These are phyloP conservation scores for Progne subis DNA, from an alignment of 2,113 vertebrate species.

Conservation along the genomic window DNA sequence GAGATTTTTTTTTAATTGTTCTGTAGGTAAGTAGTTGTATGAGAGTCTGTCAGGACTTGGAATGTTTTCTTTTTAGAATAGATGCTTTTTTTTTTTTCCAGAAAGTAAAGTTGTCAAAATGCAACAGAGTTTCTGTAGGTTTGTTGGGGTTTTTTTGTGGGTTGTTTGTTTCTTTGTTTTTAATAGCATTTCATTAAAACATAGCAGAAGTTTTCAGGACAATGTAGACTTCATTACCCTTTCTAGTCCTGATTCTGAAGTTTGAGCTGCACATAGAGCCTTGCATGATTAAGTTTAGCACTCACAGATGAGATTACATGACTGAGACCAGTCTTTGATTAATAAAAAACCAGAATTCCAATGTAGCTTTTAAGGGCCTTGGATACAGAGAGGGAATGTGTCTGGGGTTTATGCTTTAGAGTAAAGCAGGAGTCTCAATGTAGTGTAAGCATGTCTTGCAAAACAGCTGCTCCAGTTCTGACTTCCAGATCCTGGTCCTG, in stretches of 20 bases:
- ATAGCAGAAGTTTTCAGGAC: neutral
- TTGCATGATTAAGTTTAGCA: neutral
- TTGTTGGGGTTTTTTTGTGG: neutral
- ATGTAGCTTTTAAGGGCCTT: rapidly evolving
- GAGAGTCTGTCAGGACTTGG: neutral
- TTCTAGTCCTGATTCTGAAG: neutral
- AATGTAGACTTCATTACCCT: neutral
- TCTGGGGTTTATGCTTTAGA: neutral
- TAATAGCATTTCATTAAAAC: neutral
- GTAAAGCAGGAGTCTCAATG: neutral
- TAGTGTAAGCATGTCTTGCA: neutral
- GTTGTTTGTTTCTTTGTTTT: neutral
- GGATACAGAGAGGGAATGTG: neutral
- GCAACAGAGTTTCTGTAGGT: neutral
- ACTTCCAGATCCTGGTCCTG: neutral
- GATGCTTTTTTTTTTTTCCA: neutral
- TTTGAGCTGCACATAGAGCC: neutral
- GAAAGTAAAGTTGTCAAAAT: neutral
- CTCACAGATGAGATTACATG: neutral
- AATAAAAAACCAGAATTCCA: neutral
- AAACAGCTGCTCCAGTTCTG: neutral
- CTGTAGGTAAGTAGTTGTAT: neutral
- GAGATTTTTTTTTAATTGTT: neutral
- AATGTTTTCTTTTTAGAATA: neutral
- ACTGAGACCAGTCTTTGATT: neutral